Base-by-base conservation (phyloP, 1,140 invertebrate genomes). In the Hylaeus anthracinus region DNA sequence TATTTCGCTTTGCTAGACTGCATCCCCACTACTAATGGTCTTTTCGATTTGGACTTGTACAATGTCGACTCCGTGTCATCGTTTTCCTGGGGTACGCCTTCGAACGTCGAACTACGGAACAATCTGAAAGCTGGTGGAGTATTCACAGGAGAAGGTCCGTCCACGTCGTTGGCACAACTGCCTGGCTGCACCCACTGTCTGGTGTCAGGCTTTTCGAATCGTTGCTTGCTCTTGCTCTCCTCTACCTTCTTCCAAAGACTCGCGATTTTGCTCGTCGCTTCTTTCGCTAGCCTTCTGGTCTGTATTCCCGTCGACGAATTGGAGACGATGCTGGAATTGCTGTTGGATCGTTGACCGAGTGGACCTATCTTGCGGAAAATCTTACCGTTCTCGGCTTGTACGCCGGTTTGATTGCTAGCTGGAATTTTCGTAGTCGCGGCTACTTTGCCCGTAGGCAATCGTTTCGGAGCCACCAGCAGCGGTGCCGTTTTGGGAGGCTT, bases 171-270 rank as follows among this genome's bases (percentile, higher is more conserved):
- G 6, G 91, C 69, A 41, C 66, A 79, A n/a, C 74, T 82, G 4
- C 83, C 86, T 3, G 88, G 86, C n/a, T 91, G 93, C 64, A 96
- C 95, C 95, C 95, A 96, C 2, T 96, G 95, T 80, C 95, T 94
- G 12, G 94, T 95, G 79, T 97, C 96, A 61, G 94, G 94, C 69
- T 94, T 95, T 56, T 94, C 91, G 14, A 92, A 84, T 2, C 90
- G 91, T 55, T 94, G 94, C 79, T 95, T 94, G 72, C 94, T 95
- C 64, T 95, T 96, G n/a, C 92, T 95, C 55, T 97, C 96, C 88
- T 97, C 97, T 2, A 97, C 96, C 87, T 95, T 96, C 86, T 97
- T 98, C 97, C 97, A 98, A 14, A 98, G 94, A 88, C 95, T 97
- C 1, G 97, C 97, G 60, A 98, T 98, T 90, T 97, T 98, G 91